Base-by-base conservation (phyloP, 1,140 invertebrate genomes). In the Drosophila repleta region DNA sequence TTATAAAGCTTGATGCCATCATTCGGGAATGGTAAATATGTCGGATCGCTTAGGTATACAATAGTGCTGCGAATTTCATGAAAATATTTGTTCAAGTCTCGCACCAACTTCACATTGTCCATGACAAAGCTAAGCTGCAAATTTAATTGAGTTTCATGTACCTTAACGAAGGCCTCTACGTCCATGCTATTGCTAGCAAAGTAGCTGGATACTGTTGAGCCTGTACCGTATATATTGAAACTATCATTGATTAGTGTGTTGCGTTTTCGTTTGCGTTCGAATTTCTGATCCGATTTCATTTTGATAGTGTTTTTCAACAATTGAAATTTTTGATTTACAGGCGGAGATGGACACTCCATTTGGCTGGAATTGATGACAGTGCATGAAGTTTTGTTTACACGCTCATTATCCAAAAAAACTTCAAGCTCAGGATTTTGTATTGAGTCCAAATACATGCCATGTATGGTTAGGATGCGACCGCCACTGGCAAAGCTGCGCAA, bases 301-400 rank as follows among this genome's bases (percentile, higher is more conserved):
- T 15, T 24, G 2, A 51, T 32, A 1, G 32, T 26, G 11, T 46
- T 53, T 39, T 69, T 78, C 5, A 82, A 37, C 0, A 61, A 37
- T 4, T 79, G 53, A 83, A 94, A 94, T 74, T 94, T 93, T 24
- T 92, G 78, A 89, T 95, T 95, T 4, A 97, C 95, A 2, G 96
- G 94, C 17, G 98, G 98, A 74, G 97, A 97, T 0, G 97, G 97
- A 91, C 98, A 99, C 91, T 97, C 96, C 97, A 99, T 99, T 92
- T 97, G 96, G 60, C 96, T 97, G 11, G 95, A 93, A 92, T 97
- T 98, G 11, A 98, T 92, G 10, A 99, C 97, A 20, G 93, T 94
- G 92, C 98, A 99, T 21, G 95, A 93, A 1, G 96, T 96, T 90
- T 95, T 94, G 90, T 98, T 98, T 0, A 97, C 93, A 7, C 96